Evolutionary conservation across 2,113 vertebrate species (phyloP).

Genomic region (Okapia johnstoni): DNA sequence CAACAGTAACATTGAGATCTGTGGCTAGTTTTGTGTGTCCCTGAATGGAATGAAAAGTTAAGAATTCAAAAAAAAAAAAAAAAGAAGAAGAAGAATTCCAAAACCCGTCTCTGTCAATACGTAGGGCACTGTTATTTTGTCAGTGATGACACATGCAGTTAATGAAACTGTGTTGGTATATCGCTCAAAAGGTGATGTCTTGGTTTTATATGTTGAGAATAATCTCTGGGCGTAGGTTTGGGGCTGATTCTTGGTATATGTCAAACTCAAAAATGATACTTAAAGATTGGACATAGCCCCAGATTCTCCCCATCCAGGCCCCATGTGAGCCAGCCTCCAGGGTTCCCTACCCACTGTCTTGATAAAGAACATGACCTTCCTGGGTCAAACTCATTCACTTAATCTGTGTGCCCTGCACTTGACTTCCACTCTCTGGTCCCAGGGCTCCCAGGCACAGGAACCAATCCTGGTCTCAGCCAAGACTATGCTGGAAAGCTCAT

Average conservation of each 20-base stretch:
- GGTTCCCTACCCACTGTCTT: background rate
- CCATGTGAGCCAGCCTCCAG: background rate
- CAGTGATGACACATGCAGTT: background rate
- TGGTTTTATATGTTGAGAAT: background rate
- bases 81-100: background rate
- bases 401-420: background rate
- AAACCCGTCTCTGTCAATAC: background rate
- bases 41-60: background rate
- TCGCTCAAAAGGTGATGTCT: background rate
- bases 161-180: background rate
- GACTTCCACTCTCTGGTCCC: background rate
- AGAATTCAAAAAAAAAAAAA: background rate
- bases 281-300: background rate
- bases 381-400: background rate
- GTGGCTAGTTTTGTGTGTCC: background rate
- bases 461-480: constrained; percentile 94
- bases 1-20: background rate
- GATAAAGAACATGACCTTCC: background rate
- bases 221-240: background rate
- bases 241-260: background rate
- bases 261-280: background rate
- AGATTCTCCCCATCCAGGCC: background rate
- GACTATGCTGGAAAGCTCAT: constrained; percentile 97
- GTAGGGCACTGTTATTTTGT: background rate
- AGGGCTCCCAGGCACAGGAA: constrained; percentile 96